Conservation (phyloP, 2,797 vertebrate species). For the Chelmon rostratus region DNA sequence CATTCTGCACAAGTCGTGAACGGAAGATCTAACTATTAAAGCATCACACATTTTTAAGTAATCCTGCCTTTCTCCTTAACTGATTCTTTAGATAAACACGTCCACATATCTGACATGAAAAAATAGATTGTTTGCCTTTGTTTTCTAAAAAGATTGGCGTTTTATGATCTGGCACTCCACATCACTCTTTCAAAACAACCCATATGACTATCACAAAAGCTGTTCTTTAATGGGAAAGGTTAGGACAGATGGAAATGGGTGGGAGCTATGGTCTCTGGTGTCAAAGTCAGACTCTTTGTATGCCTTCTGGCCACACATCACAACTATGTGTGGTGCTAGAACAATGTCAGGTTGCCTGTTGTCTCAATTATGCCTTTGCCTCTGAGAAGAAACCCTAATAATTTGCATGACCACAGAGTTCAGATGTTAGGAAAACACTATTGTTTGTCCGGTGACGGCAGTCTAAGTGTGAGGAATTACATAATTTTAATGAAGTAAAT, state of each 20-base stretch:
- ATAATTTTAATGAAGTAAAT: background rate
- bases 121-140: too few species aligned
- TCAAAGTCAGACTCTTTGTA: background rate
- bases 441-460: background rate
- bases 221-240: background rate
- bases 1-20: too few species aligned
- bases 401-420: conserved; percentile 16
- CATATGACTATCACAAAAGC: background rate
- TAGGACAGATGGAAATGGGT: background rate
- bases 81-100: too few species aligned
- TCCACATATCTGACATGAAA: too few species aligned
- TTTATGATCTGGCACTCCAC: too few species aligned
- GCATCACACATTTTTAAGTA: too few species aligned
- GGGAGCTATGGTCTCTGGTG: background rate
- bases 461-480: background rate
- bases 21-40: too few species aligned
- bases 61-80: too few species aligned
- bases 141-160: too few species aligned
- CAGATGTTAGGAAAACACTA: background rate
- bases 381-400: background rate
- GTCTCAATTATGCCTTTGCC: background rate
- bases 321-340: background rate
- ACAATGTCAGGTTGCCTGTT: background rate
- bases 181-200: too few species aligned
- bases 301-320: background rate